Evolutionary conservation across 1,140 invertebrate genomes (phyloP).

Genomic region (Apis dorsata): DNA sequence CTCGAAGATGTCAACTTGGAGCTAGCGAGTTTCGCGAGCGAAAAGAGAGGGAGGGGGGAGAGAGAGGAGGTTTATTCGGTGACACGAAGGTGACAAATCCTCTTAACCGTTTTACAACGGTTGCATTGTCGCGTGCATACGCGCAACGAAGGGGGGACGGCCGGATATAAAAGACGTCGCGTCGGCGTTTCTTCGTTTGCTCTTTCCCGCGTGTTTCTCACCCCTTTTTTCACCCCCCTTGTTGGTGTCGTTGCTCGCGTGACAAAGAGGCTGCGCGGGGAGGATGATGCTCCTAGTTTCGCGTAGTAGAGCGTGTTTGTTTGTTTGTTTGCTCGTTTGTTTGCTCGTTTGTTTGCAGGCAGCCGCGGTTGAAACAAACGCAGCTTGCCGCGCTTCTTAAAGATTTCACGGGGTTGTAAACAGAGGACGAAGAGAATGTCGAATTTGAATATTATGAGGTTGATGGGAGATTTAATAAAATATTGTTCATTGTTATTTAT

Average conservation of each 20-base stretch:
- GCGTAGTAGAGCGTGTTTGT: not conserved
- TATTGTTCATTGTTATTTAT: too few relatives aligned
- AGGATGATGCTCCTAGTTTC: not conserved
- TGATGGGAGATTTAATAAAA: too few relatives aligned
- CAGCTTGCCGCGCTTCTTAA: not conserved
- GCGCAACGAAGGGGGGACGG: not conserved
- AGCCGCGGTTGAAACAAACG: not conserved
- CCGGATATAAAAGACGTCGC: conserved; percentile 1
- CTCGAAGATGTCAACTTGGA: conserved; percentile 36
- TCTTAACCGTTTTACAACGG: conserved; percentile 53
- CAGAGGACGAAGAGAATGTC: not conserved
- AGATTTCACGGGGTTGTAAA: conserved; percentile 21
- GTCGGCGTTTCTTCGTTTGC: not conserved
- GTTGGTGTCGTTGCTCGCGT: not conserved
- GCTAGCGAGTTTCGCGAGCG: conserved; percentile 11
- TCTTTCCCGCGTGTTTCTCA: too few relatives aligned
- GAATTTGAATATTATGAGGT: too few relatives aligned
- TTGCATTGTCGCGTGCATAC: conserved; percentile 30
- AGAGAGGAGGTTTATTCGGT: conserved; percentile 52
- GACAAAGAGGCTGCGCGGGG: not conserved
- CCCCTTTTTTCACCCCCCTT: not conserved
- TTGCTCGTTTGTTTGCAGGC: not conserved
- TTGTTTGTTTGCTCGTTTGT: not conserved
- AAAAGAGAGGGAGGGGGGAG: conserved; percentile 50
- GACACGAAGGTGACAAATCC: conserved; percentile 56